Conservation (phyloP, 1,140 invertebrate species). For the Drosophila varians region DNA sequence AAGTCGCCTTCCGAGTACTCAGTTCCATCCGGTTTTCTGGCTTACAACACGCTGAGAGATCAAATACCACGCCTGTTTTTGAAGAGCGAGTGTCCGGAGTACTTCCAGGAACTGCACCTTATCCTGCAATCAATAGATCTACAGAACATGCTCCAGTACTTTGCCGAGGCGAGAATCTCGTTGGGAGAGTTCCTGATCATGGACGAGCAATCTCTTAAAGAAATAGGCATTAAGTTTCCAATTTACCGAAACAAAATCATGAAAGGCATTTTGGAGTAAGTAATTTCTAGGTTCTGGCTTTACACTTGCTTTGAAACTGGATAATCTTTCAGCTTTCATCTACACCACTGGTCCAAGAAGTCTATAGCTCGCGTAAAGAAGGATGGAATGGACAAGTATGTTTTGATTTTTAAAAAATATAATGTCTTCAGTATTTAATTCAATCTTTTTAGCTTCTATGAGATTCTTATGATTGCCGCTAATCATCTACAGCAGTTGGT, state of each 20-base stretch:
- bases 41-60: slow-evolving; percentile 67
- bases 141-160: slow-evolving; percentile 72
- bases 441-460: slow-evolving; percentile 71
- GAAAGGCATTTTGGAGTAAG: slow-evolving; percentile 82
- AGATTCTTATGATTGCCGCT: slow-evolving; percentile 73
- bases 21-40: slow-evolving; percentile 56
- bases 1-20: slow-evolving; percentile 48
- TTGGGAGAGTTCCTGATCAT: slow-evolving; percentile 83
- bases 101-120: slow-evolving; percentile 82
- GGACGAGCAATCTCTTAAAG: slow-evolving; percentile 73
- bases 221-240: slow-evolving; percentile 81
- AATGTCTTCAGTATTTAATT: neutral
- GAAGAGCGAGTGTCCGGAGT: slow-evolving; percentile 83
- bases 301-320: neutral
- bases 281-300: neutral
- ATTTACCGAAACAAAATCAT: slow-evolving; percentile 83
- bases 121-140: slow-evolving; percentile 81
- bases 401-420: neutral
- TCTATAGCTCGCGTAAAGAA: slow-evolving; percentile 63
- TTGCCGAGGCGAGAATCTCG: slow-evolving; percentile 76
- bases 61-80: slow-evolving; percentile 76
- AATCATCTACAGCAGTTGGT: slow-evolving; percentile 80
- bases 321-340: slow-evolving; percentile 59
- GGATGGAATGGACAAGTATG: slow-evolving; percentile 67
- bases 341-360: slow-evolving; percentile 75